These are phyloP conservation scores for Aphyosemion australe DNA, from an alignment of 2,113 vertebrate species.

Conservation along the genomic window DNA sequence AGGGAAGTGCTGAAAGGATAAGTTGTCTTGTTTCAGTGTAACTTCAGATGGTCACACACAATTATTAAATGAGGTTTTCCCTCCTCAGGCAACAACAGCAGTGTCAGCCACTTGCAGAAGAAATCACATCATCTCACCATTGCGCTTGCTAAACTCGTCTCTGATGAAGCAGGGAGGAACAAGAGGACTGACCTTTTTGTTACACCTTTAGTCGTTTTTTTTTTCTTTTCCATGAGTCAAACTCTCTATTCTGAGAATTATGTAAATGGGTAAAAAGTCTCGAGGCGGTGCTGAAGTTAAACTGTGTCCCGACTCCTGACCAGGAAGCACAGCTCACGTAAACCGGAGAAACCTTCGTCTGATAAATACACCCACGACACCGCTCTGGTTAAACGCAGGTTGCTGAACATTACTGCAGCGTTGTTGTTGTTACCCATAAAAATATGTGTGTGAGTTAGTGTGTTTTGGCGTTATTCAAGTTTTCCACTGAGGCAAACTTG, in stretches of 20 bases:
- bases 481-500: conserved; percentile 59
- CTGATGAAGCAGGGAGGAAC: no score
- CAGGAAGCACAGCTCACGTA: conserved; percentile 1
- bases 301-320: conserved; percentile 9
- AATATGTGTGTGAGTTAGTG: not conserved
- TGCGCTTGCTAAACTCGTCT: conserved; percentile 14
- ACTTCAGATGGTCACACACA: not conserved
- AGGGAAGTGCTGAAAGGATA: no score
- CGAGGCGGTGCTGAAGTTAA: conserved; percentile 20
- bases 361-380: not conserved
- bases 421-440: not conserved
- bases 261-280: conserved; percentile 18
- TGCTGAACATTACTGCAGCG: no score
- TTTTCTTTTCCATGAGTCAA: conserved; percentile 4
- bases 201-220: conserved; percentile 1
- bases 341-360: not conserved
- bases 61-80: conserved; percentile 45
- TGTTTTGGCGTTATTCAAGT: conserved; percentile 42
- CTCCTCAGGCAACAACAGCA: conserved; percentile 33
- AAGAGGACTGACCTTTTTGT: conserved; percentile 1
- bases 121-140: conserved; percentile 23
- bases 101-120: conserved; percentile 42
- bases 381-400: conserved; percentile 7
- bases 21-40: conserved; percentile 1
- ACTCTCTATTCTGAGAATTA: conserved; percentile 24